Evolutionary conservation across 2,797 vertebrate genomes (phyloP), one percentile per base, ranked within the genome.

Genomic region (Distichodus sexfasciatus): DNA sequence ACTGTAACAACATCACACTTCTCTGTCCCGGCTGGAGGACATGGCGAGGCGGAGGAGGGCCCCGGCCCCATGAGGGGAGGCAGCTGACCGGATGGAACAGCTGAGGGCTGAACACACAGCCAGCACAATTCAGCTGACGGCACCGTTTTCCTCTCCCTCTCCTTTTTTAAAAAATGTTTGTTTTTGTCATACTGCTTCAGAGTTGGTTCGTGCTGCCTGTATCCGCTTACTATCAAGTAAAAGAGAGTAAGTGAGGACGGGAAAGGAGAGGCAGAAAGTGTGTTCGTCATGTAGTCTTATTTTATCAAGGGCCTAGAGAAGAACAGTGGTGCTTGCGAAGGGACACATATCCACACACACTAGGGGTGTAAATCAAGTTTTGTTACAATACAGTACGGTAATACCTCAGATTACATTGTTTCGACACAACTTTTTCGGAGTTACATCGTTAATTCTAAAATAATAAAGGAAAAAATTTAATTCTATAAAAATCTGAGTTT

Each of bases 71-170:
- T 63, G 53, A 64, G 66, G 47, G 41, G 67, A 71, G 60, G 66
- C 72, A 75, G 69, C 73, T 81, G 77, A 71, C 54, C 23, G 43
- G 67, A 76, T 61, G 36, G 66, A 82, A 67, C 77, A 78, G 76
- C 75, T 79, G 80, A 61, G 24, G 28, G 17, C 59, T 40, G 51
- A 51, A 73, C 19, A 54, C 53, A 47, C 23, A 31, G 43, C 23
- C 71, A 53, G 38, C 41, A 50, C 62, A 53, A 41, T 67, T 66
- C 60, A 35, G 41, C 35, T 48, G 54, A 35, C 21, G 28, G 24
- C 43, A 47, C 29, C 54, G 17, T 54, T 57, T 61, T 31, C 14
- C 57, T 29, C 48, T 48, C 26, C 47, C n/a, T 58, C 61, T 65
- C 28, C 28, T n/a, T n/a, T n/a, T n/a, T n/a, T n/a, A n/a, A n/a